Percentiles rank a stretch among this genome's conserved stretches.
phyloP scores from a whole-genome alignment of 2,797 vertebrate genomes.

The Sibirionetta formosa region DNA sequence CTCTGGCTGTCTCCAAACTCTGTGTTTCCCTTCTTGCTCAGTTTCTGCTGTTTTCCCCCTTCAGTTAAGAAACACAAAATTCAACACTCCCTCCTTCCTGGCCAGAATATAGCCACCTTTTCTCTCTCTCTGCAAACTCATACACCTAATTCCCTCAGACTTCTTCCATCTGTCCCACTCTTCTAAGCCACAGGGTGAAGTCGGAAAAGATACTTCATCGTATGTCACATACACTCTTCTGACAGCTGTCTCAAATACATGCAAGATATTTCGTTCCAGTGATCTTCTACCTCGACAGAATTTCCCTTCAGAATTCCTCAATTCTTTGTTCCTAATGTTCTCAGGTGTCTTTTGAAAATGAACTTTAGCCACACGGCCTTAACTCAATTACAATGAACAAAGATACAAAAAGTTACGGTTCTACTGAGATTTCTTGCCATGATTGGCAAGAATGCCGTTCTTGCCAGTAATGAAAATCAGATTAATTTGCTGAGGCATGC shows the following conservation, averaged over 20 bases:
- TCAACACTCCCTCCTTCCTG: not conserved
- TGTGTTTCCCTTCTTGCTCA: not conserved
- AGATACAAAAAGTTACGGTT: not conserved
- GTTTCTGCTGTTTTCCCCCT: not conserved
- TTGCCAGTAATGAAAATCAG: not conserved
- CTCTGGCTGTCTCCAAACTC: not conserved
- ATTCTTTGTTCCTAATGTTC: not conserved
- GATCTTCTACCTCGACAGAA: slow-evolving; percentile 9
- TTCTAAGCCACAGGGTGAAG: not conserved
- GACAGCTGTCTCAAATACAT: not conserved
- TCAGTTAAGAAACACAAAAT: not conserved
- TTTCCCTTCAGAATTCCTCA: not conserved
- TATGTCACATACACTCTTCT: not conserved
- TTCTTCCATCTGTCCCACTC: not conserved
- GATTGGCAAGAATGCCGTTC: no score
- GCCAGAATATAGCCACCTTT: not conserved
- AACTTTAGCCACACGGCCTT: not conserved
- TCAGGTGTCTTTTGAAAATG: not conserved
- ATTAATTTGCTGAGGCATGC: not conserved
- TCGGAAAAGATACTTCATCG: not conserved
- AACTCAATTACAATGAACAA: not conserved
- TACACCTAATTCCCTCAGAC: not conserved
- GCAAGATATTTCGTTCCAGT: not conserved
- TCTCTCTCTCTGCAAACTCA: not conserved
- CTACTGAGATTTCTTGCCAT: not conserved